Base-by-base conservation (phyloP, 2,888 invertebrate species). In the Sussaba pulchella region DNA sequence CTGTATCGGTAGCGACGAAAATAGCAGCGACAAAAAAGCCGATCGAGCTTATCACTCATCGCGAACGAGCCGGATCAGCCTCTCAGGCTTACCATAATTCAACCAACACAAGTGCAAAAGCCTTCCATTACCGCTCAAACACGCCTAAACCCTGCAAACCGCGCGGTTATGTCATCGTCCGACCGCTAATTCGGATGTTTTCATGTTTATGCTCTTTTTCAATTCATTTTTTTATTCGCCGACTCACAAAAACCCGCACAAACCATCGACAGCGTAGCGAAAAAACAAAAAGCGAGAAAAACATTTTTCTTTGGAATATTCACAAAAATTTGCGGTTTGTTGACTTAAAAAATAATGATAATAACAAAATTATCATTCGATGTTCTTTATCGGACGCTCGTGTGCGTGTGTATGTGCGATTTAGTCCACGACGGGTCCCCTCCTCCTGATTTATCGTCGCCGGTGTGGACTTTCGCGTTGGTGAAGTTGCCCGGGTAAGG, bases 11-110 rank as follows among this genome's bases (percentile, higher is more conserved):
- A 61, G 41, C n/a, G 45, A 9, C 31, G 5, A 21, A 52, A 26
- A 14, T 54, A 31, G 8, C 36, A 8, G 9, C 17, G 17, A 24
- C 24, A 0, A 2, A n/a, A 26, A 12, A 26, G 31, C 31, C 2
- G 31, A 14, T n/a, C 14, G 10, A 47, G 26, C 10, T 47, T 64
- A 64, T 64, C 64, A 47, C 47, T 64, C 47, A 64, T 64, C 47
- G 19, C 45, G 43, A 3, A 10, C 17, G 17, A 31, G 1, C 1
- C 26, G 6, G 24, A 45, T 47, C 10, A 61, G 21, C 12, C 31
- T 39, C 50, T 21, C 9, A 9, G 8, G 14, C 17, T 1, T 31
- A 31, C 21, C 57, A 57, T 45, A 57, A 61, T 41, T 61, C 17
- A 47, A 31, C 64, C 31, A 64, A 47, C 26, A 47, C 45, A 64